Evolutionary conservation across 2,888 invertebrate genomes (phyloP), one percentile per base, ranked within the genome.

Genomic region (Antitype chi): DNA sequence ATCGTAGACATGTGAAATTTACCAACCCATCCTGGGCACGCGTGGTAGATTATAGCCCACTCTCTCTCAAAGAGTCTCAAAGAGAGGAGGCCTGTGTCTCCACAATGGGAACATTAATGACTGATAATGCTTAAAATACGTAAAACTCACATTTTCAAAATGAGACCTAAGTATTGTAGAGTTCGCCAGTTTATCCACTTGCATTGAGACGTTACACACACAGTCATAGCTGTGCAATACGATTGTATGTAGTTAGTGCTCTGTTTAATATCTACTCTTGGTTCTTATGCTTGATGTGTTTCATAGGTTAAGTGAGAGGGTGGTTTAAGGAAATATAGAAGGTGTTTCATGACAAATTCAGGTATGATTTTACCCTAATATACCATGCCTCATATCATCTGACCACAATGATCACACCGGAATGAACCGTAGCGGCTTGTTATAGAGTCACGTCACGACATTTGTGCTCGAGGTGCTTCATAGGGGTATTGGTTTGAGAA

Each of bases 321-420:
- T 52, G 49, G 52, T 25, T 59, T 53, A 25, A 55, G 43, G 76
- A 62, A 67, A 55, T 57, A 28, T 63, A 6, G 25, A 63, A 62
- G 49, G 67, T 57, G 23, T 68, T 63, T 63, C 23, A 69, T 60
- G 77, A 77, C 69, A 79, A 76, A 82, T 82, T 82, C 63, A 76
- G 25, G 13, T 25, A 77, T 49, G 2, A 66, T 47, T 64, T 49
- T 17, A 67, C 53, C 57, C 28, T 47, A 59, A 59, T 63, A 59
- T 57, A 20, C 17, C 25, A n/a, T 55, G 52, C 23, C 57, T 55
- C 68, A 74, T 85, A 79, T 66, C 67, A 11, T 49, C 13, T 70
- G 62, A 81, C 83, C 82, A 47, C 78, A 81, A 62, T 2, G 13
- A 28, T 4, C 1, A 55, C 68, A 52, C 28, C 59, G 52, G 62